Evolutionary conservation across 2,888 invertebrate species (phyloP).

Genomic region (Campaea margaritaria): DNA sequence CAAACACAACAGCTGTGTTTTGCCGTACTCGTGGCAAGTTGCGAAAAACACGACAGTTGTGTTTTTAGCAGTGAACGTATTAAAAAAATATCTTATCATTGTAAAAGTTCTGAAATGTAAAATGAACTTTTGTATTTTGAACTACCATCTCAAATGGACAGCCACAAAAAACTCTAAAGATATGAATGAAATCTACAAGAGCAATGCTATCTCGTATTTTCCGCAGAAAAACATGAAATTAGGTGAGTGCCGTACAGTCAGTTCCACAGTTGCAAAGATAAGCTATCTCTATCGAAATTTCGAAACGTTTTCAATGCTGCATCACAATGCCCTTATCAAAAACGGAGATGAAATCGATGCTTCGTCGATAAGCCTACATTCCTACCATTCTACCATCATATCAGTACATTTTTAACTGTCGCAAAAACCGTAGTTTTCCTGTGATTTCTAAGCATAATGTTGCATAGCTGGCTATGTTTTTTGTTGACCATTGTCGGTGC

Average conservation of each 20-base stretch:
- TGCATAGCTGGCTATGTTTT: slow-evolving; percentile 43
- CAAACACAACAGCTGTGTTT: no score
- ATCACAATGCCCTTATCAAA: slow-evolving; percentile 22
- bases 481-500: slow-evolving; percentile 35
- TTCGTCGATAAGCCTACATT: slow-evolving; percentile 11
- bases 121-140: no score
- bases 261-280: slow-evolving; percentile 49
- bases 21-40: no score
- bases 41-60: no score
- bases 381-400: slow-evolving; percentile 11
- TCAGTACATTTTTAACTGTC: slow-evolving; percentile 9
- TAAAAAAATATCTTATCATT: no score
- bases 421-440: slow-evolving; percentile 13
- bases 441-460: slow-evolving; percentile 27
- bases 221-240: slow-evolving; percentile 5
- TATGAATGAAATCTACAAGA: neutral
- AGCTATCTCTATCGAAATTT: slow-evolving; percentile 39
- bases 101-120: no score
- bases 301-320: slow-evolving; percentile 57
- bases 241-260: slow-evolving; percentile 24
- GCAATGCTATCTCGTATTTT: neutral
- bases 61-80: no score
- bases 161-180: neutral
- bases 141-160: no score
- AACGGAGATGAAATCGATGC: slow-evolving; percentile 22